Conservation (phyloP, 2,888 invertebrate species). For the Lochmaea crataegi region DNA sequence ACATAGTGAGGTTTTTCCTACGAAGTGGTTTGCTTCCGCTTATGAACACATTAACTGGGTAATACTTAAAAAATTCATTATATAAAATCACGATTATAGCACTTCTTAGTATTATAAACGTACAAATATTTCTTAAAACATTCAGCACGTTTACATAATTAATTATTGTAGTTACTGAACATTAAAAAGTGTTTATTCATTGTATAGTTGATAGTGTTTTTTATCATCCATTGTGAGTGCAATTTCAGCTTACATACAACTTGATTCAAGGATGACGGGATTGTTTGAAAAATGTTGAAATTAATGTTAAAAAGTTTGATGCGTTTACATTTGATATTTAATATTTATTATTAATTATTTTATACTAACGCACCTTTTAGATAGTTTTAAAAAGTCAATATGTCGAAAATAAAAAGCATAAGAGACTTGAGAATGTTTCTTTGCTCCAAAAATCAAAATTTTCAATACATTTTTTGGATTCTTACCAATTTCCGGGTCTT, state of each 20-base stretch:
- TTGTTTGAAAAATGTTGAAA: not conserved
- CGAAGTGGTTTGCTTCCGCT: not conserved
- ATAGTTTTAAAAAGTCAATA: too few species aligned
- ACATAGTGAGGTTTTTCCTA: not conserved
- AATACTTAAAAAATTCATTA: not conserved
- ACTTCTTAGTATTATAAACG: not conserved
- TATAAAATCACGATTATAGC: not conserved
- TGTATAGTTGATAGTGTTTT: not conserved
- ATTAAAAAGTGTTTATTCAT: constrained; percentile 6
- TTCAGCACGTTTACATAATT: not conserved
- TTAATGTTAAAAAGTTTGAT: not conserved
- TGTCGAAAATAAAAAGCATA: too few species aligned
- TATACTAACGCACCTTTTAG: too few species aligned
- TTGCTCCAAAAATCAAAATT: too few species aligned
- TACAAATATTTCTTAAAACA: not conserved
- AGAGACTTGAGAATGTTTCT: too few species aligned
- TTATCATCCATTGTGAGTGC: not conserved
- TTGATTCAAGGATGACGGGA: not conserved
- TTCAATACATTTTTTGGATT: not conserved
- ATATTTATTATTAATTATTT: too few species aligned
- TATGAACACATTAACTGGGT: not conserved
- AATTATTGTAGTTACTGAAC: not conserved
- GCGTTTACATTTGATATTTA: too few species aligned
- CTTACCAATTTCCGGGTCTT: constrained; percentile 59
- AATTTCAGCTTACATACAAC: not conserved